Percentiles rank a stretch among this genome's conserved stretches.
These are phyloP conservation scores for Adelphocoris suturalis DNA, from an alignment of 2,888 invertebrate genomes.

Conservation along the genomic window DNA sequence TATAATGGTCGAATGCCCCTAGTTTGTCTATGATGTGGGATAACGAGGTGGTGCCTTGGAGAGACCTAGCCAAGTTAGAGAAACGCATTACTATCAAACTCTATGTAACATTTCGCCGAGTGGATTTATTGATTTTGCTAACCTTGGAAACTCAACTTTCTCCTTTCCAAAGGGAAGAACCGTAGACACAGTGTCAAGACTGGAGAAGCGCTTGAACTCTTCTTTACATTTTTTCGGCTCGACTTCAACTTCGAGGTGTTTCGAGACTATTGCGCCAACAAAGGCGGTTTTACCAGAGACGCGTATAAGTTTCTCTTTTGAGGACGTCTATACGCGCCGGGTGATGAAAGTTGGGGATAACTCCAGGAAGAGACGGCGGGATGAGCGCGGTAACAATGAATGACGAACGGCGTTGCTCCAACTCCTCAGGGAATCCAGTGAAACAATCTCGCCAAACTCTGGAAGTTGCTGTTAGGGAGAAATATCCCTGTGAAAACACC, in stretches of 20 bases:
- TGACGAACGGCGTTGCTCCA: neutral
- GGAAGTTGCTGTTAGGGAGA: too few relatives aligned
- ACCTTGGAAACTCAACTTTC: neutral
- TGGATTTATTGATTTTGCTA: neutral
- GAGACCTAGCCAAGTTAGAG: neutral
- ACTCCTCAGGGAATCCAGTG: too few relatives aligned
- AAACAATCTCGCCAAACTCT: too few relatives aligned
- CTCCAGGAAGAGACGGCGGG: neutral
- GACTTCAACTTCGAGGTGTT: too few relatives aligned
- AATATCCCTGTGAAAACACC: too few relatives aligned
- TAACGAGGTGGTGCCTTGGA: neutral
- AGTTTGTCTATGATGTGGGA: neutral
- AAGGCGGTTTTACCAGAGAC: too few relatives aligned
- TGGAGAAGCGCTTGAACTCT: too few relatives aligned
- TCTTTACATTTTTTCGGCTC: too few relatives aligned
- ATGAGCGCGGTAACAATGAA: neutral
- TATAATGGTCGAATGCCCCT: neutral
- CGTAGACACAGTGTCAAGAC: too few relatives aligned
- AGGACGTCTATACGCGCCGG: neutral
- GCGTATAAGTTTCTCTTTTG: neutral
- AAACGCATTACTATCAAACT: slow-evolving; percentile 9
- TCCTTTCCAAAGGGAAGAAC: neutral
- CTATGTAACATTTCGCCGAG: neutral
- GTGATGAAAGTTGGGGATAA: slow-evolving; percentile 4
- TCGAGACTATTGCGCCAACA: too few relatives aligned